Evolutionary conservation across 2,113 vertebrate species (phyloP).

Genomic region (Ceyx melanurus): DNA sequence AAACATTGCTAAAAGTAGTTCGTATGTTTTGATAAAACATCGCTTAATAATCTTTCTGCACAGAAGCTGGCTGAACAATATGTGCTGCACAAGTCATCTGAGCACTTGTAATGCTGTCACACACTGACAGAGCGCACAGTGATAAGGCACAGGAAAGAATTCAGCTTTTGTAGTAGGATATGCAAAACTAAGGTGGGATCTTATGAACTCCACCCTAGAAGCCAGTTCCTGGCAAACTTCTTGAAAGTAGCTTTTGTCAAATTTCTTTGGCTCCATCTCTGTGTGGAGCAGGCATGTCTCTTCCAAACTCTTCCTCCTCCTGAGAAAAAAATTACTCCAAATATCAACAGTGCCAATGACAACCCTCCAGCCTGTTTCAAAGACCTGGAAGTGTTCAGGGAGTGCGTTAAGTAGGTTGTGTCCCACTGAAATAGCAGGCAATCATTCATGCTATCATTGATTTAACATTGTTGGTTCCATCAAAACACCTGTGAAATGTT

Average conservation of each 20-base stretch:
- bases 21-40: slow-evolving; percentile 22
- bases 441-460: background rate
- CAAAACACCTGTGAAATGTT: background rate
- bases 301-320: background rate
- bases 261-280: background rate
- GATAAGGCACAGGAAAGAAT: background rate
- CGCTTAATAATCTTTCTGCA: background rate
- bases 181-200: background rate
- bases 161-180: background rate
- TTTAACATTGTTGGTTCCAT: background rate
- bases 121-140: accelerated
- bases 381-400: background rate
- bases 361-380: background rate
- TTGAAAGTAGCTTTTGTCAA: background rate
- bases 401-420: background rate
- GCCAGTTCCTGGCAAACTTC: background rate
- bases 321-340: background rate
- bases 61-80: background rate
- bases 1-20: background rate
- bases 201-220: background rate
- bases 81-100: background rate
- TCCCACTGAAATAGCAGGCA: background rate
- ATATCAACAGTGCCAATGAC: background rate
- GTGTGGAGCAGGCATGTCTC: background rate
- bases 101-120: background rate